Conservation (phyloP, 2,888 invertebrate species). For the Drosophila kanekoi region DNA sequence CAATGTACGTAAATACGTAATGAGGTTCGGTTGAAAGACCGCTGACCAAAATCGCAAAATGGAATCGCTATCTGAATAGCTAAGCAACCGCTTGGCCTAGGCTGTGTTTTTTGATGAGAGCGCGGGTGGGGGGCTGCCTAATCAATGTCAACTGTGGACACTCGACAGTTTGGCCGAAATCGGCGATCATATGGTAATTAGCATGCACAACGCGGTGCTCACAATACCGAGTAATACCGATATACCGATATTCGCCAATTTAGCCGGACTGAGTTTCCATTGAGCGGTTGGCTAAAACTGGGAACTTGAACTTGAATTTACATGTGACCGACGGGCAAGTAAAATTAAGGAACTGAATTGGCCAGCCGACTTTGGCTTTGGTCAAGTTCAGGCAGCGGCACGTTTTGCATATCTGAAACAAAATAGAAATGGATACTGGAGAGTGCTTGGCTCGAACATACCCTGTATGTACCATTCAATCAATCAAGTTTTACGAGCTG, state of each 20-base stretch:
- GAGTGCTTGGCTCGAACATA: conserved; percentile 6
- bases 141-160: conserved; percentile 57
- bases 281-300: conserved; percentile 45
- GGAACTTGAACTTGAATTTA: conserved; percentile 72
- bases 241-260: conserved; percentile 55
- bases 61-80: conserved; percentile 36
- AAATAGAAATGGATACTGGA: neutral
- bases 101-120: neutral
- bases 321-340: conserved; percentile 41
- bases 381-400: conserved; percentile 60
- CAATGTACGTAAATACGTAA: conserved; percentile 20
- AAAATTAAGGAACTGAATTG: conserved; percentile 44
- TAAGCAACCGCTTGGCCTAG: conserved; percentile 24
- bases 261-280: conserved; percentile 33
- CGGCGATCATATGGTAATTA: conserved; percentile 57
- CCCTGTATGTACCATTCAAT: conserved; percentile 6
- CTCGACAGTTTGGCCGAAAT: conserved; percentile 52
- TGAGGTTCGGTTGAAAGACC: conserved; percentile 58
- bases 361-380: conserved; percentile 50
- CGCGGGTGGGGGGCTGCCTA: neutral
- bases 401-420: conserved; percentile 63
- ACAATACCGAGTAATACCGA: conserved; percentile 43
- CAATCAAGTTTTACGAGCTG: no score
- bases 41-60: conserved; percentile 43
- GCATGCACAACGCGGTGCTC: conserved; percentile 54